Evolutionary conservation across 2,888 invertebrate species (phyloP).

Genomic region (Arctia plantaginis): DNA sequence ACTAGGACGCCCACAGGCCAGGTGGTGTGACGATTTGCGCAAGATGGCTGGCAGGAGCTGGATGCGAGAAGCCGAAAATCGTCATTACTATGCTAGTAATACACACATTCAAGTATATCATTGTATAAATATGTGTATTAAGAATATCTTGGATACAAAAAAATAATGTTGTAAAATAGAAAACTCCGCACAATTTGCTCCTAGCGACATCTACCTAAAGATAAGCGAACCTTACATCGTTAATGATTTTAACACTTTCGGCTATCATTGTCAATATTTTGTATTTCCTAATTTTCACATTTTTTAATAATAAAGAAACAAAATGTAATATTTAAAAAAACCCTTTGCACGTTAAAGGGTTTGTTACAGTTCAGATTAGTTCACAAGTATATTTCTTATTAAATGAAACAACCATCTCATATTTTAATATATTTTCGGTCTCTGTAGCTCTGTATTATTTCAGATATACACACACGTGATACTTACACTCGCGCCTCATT

Average conservation of each 20-base stretch:
- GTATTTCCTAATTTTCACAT: neutral
- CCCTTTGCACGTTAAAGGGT: neutral
- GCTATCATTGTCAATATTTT: neutral
- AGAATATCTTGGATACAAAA: neutral
- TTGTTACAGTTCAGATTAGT: neutral
- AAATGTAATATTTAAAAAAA: neutral
- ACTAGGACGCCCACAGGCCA: no score
- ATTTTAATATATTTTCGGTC: neutral
- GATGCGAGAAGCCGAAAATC: no score
- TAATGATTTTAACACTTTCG: neutral
- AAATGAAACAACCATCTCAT: neutral
- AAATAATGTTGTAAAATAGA: neutral
- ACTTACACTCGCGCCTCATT: no score
- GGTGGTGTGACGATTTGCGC: no score
- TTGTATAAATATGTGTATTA: neutral
- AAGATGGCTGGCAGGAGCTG: no score
- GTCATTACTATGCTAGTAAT: no score
- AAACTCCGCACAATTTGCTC: neutral
- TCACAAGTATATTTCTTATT: neutral
- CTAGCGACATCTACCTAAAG: constrained; percentile 16
- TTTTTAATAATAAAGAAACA: neutral
- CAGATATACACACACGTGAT: neutral
- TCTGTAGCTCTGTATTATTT: constrained; percentile 3
- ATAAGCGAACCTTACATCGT: neutral
- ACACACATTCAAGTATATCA: neutral